Evolutionary conservation across 2,888 invertebrate genomes (phyloP), one percentile per base, ranked within the genome.

Genomic region (Adelognathus sp.): DNA sequence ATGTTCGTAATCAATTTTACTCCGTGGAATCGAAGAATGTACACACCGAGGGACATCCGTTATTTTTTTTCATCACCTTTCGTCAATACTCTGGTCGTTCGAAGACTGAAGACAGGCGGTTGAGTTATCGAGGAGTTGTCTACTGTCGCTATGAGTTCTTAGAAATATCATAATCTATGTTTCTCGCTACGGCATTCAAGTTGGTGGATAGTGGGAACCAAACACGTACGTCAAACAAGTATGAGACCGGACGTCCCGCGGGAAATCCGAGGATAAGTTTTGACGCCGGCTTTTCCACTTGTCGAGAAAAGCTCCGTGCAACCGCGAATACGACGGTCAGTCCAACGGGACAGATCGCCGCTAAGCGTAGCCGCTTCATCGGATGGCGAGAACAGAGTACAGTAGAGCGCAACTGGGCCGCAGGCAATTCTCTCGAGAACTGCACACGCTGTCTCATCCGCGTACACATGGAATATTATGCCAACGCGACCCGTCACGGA

Each of bases 181-280:
- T 21, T 9, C 21, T 21, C 21, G 21, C 11, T 46, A 7, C 18
- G 7, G 44, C 9, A 44, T 18, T 44, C 7, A 16, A 18, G 18
- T 18, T 6, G 18, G 3, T 11, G 46, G 2, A 18, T 21, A 21
- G 46, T 46, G 7, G 11, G 11, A 69, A 81, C 66, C 36, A 58
- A 76, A 31, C 60, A 79, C 77, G 79, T 77, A 70, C 61, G 46
- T 29, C 67, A 24, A 58, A 69, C 21, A 50, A n/a, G 52, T n/a
- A n/a, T 21, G 70, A 44, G 70, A 21, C 60, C 29, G 52, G 4
- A 44, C 14, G 63, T 75, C 74, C 61, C 78, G 66, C 75, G 78
- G 78, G 78, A 79, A 79, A 79, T 79, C 75, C 66, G 70, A 56
- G 54, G n/a, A n/a, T 27, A 50, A 39, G 36, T 41, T 67, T 56